phyloP scores from a whole-genome alignment of 2,797 vertebrate genomes.

The Oreonectes daqikongensis region DNA sequence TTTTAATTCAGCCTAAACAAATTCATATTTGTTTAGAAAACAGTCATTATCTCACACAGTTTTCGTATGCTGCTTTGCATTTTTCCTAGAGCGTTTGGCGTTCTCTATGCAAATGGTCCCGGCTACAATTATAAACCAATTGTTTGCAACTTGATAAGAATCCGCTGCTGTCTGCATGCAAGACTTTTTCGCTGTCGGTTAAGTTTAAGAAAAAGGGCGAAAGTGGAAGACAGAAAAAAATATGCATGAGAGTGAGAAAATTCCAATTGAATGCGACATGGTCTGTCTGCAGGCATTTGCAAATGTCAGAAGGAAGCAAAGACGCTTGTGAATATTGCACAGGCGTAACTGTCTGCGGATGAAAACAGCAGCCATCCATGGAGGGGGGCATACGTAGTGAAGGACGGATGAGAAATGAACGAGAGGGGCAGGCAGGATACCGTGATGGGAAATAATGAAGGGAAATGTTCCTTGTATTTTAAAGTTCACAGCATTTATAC shows the following conservation, averaged over 20 bases:
- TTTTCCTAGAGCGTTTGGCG: conserved; percentile 47
- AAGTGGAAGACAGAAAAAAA: background rate
- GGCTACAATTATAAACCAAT: conserved; percentile 70
- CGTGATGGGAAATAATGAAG: background rate
- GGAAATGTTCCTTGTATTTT: background rate
- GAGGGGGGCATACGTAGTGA: background rate
- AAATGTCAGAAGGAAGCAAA: conserved; percentile 25
- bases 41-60: conserved; percentile 50
- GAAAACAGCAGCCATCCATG: conserved; percentile 3
- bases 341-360: background rate
- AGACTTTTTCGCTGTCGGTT: background rate
- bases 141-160: conserved; percentile 54
- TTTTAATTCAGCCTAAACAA: conserved; percentile 13
- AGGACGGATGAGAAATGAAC: background rate
- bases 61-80: conserved; percentile 55
- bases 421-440: background rate
- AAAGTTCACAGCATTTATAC: background rate
- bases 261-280: conserved; percentile 28
- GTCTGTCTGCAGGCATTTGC: conserved; percentile 8
- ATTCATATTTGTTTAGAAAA: conserved; percentile 22
- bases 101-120: conserved; percentile 56
- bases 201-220: background rate
- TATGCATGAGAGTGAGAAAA: background rate
- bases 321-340: conserved; percentile 13
- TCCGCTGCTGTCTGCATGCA: background rate